These are phyloP conservation scores for Nomada ruficornis DNA, from an alignment of 2,888 invertebrate genomes.

Conservation along the genomic window DNA sequence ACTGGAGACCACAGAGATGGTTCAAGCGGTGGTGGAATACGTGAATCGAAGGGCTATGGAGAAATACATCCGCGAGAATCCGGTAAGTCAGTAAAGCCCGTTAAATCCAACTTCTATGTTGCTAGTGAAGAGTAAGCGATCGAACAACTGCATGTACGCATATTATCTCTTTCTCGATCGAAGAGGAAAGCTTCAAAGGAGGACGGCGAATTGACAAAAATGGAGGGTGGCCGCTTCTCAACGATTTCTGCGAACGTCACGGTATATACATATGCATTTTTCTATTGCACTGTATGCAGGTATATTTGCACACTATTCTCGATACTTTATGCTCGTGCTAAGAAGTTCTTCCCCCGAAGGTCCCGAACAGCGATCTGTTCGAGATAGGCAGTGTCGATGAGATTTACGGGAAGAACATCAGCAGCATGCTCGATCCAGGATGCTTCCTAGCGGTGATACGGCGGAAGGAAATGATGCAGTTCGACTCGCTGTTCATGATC, in stretches of 20 bases:
- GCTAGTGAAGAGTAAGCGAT: background rate
- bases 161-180: background rate
- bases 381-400: conserved; percentile 87
- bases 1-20: conserved; percentile 91
- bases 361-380: conserved; percentile 90
- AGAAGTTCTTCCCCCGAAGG: conserved; percentile 81
- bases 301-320: too few species aligned
- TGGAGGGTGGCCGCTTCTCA: background rate
- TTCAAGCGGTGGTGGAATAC: conserved; percentile 88
- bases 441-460: conserved; percentile 89
- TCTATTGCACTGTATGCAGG: too few species aligned
- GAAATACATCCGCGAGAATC: conserved; percentile 86
- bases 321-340: background rate
- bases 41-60: conserved; percentile 90
- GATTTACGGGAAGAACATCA: conserved; percentile 85
- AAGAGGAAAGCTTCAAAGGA: conserved; percentile 41
- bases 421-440: conserved; percentile 84
- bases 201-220: background rate
- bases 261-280: conserved; percentile 19
- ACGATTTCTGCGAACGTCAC: conserved; percentile 10
- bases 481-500: conserved; percentile 94
- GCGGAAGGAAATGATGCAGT: conserved; percentile 90
- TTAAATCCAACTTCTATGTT: background rate
- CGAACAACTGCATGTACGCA: fast-evolving
- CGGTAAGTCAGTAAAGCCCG: conserved; percentile 56